phyloP scores from a whole-genome alignment of 2,113 vertebrate genomes.

The Pituophis catenifer region DNA sequence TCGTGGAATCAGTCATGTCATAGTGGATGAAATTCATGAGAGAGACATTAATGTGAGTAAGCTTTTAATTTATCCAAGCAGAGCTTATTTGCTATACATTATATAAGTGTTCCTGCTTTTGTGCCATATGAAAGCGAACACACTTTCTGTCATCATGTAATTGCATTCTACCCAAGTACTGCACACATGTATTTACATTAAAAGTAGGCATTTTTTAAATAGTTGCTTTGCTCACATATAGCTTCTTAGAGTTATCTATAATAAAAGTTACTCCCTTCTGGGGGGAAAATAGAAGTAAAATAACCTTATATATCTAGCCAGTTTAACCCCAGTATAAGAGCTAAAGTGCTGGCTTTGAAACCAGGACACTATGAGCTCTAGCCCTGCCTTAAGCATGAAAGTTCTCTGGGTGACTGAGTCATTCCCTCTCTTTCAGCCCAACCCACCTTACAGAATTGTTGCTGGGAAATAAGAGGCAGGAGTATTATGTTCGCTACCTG shows the following conservation, averaged over 20 bases:
- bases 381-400: neutral
- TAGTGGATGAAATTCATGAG: conserved; percentile 98
- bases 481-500: neutral
- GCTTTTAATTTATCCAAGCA: neutral
- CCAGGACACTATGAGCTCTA: neutral
- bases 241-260: neutral
- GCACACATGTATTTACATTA: neutral
- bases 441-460: neutral
- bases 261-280: neutral
- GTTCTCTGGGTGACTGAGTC: neutral
- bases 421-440: neutral
- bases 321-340: neutral
- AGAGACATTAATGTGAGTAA: conserved; percentile 93
- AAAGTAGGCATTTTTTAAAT: neutral
- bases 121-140: neutral
- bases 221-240: neutral
- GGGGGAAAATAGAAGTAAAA: neutral
- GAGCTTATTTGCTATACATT: neutral
- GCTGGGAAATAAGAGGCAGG: neutral
- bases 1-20: conserved; percentile 95
- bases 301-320: neutral
- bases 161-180: neutral
- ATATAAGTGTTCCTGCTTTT: neutral
- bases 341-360: neutral
- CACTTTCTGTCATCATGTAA: neutral